Base-by-base conservation (phyloP, 37 sponge, comb jelly and placozoan species). In the Amphimedon queenslandica region DNA sequence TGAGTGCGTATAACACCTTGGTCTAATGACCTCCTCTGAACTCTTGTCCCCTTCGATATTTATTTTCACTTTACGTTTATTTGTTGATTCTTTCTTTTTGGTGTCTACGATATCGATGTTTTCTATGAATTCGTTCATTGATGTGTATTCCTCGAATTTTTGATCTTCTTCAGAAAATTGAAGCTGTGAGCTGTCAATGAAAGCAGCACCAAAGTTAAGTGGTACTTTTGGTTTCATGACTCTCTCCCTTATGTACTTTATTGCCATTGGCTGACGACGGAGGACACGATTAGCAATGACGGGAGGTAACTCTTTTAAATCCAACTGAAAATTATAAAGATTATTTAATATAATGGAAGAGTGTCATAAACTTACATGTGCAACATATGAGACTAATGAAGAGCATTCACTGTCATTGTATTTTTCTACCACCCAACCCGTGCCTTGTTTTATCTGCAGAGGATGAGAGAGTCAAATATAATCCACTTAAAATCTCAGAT, bases 401-500 rank as follows among this genome's bases (percentile, higher is more conserved):
- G 69, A 68, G 27, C 69, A 53, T 0, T 51, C 42, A 35, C 70
- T 79, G n/a, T 70, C 71, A 23, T 58, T 35, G 33, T 69, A 88
- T 43, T 84, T 84, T 40, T 88, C 84, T 60, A 80, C 36, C 53
- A 79, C 76, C 77, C 77, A 89, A 4, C 90, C 90, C 29, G 76
- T 56, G 23, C 90, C 90, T 47, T 76, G 84, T 21, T 30, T 73
- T 0, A 80, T 5, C 87, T 86, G 47, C 0, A 65, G 3, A 51
- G 34, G 21, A n/a, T n/a, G n/a, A n/a, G n/a, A n/a, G n/a, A n/a
- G n/a, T n/a, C n/a, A n/a, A n/a, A n/a, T n/a, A n/a, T n/a, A n/a
- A n/a, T n/a, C n/a, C n/a, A n/a, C n/a, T n/a, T n/a, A n/a, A n/a
- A n/a, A n/a, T n/a, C n/a, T n/a, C n/a, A n/a, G n/a, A n/a, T n/a